phyloP scores from a whole-genome alignment of 2,888 invertebrate genomes.

The Melipona bicolor region DNA sequence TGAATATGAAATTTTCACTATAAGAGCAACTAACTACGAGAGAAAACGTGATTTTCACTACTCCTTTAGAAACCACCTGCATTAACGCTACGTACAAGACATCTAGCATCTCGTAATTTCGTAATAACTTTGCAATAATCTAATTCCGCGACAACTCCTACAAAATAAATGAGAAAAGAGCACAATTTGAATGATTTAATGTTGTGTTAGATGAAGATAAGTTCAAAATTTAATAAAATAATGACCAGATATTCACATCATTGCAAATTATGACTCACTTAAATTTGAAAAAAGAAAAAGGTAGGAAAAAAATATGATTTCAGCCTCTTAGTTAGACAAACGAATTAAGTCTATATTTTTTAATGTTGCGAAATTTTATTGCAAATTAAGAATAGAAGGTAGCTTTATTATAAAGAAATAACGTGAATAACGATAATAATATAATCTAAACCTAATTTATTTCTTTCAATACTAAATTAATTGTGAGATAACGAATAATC shows the following conservation, averaged over 20 bases:
- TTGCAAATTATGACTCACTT: neutral
- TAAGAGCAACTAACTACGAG: too few relatives aligned
- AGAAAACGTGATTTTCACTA: neutral
- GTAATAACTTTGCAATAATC: neutral
- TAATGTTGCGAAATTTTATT: too few relatives aligned
- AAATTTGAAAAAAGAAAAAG: neutral
- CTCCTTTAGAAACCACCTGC: neutral
- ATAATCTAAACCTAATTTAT: too few relatives aligned
- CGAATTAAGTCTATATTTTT: too few relatives aligned
- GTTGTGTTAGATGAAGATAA: neutral
- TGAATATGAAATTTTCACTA: neutral
- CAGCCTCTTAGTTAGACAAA: too few relatives aligned
- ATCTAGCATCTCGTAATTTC: neutral
- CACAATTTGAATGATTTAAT: neutral
- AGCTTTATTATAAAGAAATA: too few relatives aligned
- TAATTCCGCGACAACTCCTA: neutral
- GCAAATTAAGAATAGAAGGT: too few relatives aligned
- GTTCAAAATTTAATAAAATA: neutral
- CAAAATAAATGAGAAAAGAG: too few relatives aligned
- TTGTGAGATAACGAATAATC: too few relatives aligned
- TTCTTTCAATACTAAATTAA: too few relatives aligned
- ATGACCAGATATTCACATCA: neutral
- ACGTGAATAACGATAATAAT: too few relatives aligned
- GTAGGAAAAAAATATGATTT: neutral
- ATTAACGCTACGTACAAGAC: too few relatives aligned